Conservation (phyloP, 1,140 invertebrate species). For the Zaprionus vittiger region DNA sequence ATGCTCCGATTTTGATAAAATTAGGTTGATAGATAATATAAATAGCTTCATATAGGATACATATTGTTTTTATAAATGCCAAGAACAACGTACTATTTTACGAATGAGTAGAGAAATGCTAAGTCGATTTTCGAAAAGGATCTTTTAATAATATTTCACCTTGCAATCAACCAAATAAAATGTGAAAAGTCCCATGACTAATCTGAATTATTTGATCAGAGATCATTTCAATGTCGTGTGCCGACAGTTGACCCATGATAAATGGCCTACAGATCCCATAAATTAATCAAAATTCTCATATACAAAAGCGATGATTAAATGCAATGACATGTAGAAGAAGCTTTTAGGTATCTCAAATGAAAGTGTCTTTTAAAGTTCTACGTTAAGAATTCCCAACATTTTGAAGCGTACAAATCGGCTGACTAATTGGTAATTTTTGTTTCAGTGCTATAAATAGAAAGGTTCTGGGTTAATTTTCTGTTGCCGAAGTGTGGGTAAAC, state of each 20-base stretch:
- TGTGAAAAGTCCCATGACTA: constrained; percentile 1
- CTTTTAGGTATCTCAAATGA: not conserved
- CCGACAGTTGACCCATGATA: not conserved
- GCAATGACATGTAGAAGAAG: constrained; percentile 3
- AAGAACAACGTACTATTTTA: not conserved
- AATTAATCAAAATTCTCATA: constrained; percentile 27
- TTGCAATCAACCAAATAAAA: not conserved
- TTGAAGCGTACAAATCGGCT: constrained; percentile 20
- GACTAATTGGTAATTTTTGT: constrained; percentile 22
- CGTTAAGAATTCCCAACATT: constrained; percentile 4
- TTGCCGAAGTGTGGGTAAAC: not conserved
- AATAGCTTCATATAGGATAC: not conserved
- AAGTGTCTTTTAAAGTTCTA: not conserved
- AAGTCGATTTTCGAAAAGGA: not conserved
- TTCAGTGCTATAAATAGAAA: constrained; percentile 11
- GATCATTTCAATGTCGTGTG: constrained; percentile 24
- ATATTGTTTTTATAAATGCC: not conserved
- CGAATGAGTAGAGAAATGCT: not conserved
- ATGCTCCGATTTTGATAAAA: not conserved
- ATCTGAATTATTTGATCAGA: constrained; percentile 18
- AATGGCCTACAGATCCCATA: constrained; percentile 7
- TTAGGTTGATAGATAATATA: constrained; percentile 1
- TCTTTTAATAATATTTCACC: not conserved
- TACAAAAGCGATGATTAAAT: constrained; percentile 24
- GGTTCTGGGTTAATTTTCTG: not conserved